These are phyloP conservation scores for Austrolebias charrua DNA, from an alignment of 2,797 vertebrate species.

Conservation along the genomic window DNA sequence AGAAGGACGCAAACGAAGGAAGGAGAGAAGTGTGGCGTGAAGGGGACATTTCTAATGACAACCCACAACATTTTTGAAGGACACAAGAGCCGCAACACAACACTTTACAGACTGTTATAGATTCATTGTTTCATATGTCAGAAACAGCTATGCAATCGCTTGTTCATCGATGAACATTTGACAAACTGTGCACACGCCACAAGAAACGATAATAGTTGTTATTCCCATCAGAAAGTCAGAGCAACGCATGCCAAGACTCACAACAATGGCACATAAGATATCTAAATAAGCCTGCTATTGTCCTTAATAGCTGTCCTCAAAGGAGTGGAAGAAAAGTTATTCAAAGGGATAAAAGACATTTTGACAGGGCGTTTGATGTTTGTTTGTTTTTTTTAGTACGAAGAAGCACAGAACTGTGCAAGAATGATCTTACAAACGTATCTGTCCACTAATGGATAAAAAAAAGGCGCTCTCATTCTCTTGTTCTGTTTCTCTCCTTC, in stretches of 20 bases:
- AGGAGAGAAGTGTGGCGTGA: conserved; percentile 68
- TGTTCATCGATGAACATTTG: conserved; percentile 84
- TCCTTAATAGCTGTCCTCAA: conserved; percentile 63
- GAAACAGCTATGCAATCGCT: conserved; percentile 85
- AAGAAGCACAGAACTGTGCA: conserved; percentile 42
- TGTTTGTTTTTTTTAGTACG: conserved; percentile 28
- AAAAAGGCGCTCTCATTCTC: conserved; percentile 55
- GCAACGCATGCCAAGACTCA: conserved; percentile 48
- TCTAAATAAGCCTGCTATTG: conserved; percentile 80
- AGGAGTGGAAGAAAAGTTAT: conserved; percentile 52
- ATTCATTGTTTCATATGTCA: conserved; percentile 85
- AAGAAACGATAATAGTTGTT: conserved; percentile 88
- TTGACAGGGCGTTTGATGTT: conserved; percentile 66
- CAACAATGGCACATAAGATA: conserved; percentile 58
- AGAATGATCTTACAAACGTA: conserved; percentile 70
- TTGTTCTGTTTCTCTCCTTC: conserved; percentile 54
- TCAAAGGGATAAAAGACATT: conserved; percentile 62
- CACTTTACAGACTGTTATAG: conserved; percentile 75
- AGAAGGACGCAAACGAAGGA: conserved; percentile 35
- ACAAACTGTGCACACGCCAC: conserved; percentile 81
- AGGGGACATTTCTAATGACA: conserved; percentile 76
- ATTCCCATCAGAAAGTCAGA: conserved; percentile 70
- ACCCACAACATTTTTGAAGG: conserved; percentile 80
- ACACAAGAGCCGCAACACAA: conserved; percentile 78
- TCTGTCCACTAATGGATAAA: conserved; percentile 73